Conservation (phyloP, 2,113 vertebrate genomes). For the Silurus asotus region DNA sequence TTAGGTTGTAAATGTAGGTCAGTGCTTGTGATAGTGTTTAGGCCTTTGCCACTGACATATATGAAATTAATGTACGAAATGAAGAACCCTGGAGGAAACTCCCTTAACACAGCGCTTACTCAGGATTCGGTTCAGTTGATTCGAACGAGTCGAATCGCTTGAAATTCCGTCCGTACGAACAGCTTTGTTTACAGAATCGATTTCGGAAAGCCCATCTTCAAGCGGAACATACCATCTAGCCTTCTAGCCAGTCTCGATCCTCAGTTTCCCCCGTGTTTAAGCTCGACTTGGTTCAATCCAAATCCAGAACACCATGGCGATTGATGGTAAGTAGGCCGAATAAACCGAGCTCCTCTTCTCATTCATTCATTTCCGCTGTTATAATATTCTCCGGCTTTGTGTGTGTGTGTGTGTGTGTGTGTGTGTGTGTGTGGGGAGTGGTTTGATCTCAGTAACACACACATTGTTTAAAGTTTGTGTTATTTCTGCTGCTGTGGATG, state of each 20-base stretch:
- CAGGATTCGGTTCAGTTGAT: background rate
- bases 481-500: background rate
- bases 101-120: background rate
- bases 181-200: background rate
- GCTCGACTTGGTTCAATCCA: slow-evolving; percentile 74
- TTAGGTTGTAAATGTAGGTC: no score
- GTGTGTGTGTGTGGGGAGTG: slow-evolving; percentile 6
- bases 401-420: background rate
- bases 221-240: slow-evolving; percentile 56
- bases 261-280: slow-evolving; percentile 47
- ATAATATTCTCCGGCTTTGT: background rate
- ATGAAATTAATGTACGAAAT: no score
- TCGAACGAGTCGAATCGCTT: background rate
- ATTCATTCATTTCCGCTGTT: slow-evolving; percentile 54
- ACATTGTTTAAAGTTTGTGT: background rate
- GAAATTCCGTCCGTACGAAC: no score
- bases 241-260: slow-evolving; percentile 51
- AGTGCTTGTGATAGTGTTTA: no score
- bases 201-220: background rate
- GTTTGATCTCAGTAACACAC: background rate
- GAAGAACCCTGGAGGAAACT: no score
- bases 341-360: slow-evolving; percentile 65
- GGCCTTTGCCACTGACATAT: no score
- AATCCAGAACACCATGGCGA: slow-evolving; percentile 88
- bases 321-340: slow-evolving; percentile 89